phyloP scores from a whole-genome alignment of 2,797 vertebrate species.

The Mallotus villosus region DNA sequence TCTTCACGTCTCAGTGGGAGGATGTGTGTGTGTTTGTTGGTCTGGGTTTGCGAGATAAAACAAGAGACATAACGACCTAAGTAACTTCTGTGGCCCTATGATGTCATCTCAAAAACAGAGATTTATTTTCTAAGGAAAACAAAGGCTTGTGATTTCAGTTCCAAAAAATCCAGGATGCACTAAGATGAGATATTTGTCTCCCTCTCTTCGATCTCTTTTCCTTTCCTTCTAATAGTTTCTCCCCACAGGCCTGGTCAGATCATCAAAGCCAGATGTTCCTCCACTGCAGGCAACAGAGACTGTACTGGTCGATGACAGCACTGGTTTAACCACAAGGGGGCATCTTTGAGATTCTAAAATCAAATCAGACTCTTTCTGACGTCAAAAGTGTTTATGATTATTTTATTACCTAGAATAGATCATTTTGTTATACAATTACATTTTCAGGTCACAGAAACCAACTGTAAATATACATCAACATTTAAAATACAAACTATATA shows the following conservation, averaged over 20 bases:
- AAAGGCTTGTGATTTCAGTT: constrained; percentile 26
- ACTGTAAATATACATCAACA: constrained; percentile 42
- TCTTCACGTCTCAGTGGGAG: not conserved
- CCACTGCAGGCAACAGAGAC: too few relatives aligned
- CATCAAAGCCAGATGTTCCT: constrained; percentile 25
- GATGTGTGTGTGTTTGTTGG: not conserved
- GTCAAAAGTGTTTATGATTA: not conserved
- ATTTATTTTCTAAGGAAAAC: constrained; percentile 15
- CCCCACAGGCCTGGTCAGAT: constrained; percentile 28
- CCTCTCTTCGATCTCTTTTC: not conserved
- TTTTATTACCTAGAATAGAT: not conserved
- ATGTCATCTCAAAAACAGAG: constrained; percentile 21
- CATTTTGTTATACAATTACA: constrained; percentile 38
- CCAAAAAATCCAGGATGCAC: constrained; percentile 28
- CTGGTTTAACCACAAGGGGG: constrained; percentile 55
- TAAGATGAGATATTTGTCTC: constrained; percentile 24
- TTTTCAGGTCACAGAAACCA: constrained; percentile 41
- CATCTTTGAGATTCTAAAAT: constrained; percentile 14
- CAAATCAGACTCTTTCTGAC: not conserved
- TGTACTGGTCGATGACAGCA: constrained; percentile 10
- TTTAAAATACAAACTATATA: constrained; percentile 15
- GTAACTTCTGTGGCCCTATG: not conserved
- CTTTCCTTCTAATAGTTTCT: not conserved
- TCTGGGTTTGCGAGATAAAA: not conserved
- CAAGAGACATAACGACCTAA: not conserved